phyloP scores from a whole-genome alignment of 2,113 vertebrate genomes.

The Nanorana parkeri region DNA sequence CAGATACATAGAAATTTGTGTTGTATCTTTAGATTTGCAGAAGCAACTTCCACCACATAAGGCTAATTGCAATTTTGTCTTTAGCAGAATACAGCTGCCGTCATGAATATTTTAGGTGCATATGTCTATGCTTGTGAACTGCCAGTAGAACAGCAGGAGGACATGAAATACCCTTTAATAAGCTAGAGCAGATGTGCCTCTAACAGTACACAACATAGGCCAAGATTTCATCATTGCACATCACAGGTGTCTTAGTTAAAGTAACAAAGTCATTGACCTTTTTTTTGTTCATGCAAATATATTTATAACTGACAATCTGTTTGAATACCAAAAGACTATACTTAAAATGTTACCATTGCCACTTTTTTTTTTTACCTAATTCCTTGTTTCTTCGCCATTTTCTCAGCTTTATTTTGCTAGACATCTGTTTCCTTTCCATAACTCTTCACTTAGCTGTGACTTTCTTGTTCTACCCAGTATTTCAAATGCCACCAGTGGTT shows the following conservation, averaged over 20 bases:
- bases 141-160: slow-evolving; percentile 33
- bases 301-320: slow-evolving; percentile 12
- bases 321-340: no score
- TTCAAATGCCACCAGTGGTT: no score
- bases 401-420: no score
- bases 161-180: slow-evolving; percentile 20
- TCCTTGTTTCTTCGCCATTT: no score
- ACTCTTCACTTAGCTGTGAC: no score
- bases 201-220: slow-evolving; percentile 5
- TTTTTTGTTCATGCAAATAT: background rate
- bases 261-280: slow-evolving; percentile 11
- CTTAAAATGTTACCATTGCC: no score
- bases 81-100: slow-evolving; percentile 19
- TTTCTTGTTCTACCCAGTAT: no score
- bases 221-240: slow-evolving; percentile 8
- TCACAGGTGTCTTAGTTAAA: background rate
- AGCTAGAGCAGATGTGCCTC: slow-evolving; percentile 11
- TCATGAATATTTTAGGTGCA: slow-evolving; percentile 45
- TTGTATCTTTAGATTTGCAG: background rate
- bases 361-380: no score
- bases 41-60: background rate
- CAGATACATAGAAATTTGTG: background rate
- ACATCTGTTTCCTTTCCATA: no score
- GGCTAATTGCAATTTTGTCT: background rate
- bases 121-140: slow-evolving; percentile 18